phyloP scores from a whole-genome alignment of 2,113 vertebrate species.

The Cephalopholis sonnerati region DNA sequence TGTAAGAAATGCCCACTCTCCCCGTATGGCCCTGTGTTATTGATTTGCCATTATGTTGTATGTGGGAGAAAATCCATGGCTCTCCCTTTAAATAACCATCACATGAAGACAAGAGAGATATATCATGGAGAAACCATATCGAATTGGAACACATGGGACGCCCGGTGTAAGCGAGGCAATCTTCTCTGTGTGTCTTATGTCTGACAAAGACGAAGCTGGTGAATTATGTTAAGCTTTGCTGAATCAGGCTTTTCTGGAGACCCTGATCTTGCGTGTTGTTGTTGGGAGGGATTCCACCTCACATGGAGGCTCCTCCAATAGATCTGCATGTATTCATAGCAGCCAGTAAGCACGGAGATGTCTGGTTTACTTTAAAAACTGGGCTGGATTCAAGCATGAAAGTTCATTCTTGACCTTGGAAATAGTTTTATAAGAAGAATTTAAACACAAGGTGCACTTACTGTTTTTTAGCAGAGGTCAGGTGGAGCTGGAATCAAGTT shows the following conservation, averaged over 20 bases:
- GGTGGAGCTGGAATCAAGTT: not conserved
- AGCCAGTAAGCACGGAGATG: not conserved
- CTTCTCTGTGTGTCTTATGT: constrained; percentile 53
- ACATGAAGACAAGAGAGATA: constrained; percentile 80
- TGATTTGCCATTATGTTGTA: constrained; percentile 87
- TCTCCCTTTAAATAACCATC: constrained; percentile 87
- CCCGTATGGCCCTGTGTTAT: constrained; percentile 67
- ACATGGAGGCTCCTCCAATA: not conserved
- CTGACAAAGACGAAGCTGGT: constrained; percentile 62
- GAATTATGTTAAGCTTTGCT: constrained; percentile 75
- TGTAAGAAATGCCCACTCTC: constrained; percentile 62
- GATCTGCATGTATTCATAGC: constrained; percentile 13
- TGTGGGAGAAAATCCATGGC: constrained; percentile 85
- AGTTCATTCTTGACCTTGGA: constrained; percentile 11
- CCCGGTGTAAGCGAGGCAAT: constrained; percentile 56
- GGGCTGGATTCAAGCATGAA: not conserved
- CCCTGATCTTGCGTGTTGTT: constrained; percentile 12
- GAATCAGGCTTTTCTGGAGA: constrained; percentile 65
- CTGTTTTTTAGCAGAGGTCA: not conserved
- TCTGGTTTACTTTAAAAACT: not conserved
- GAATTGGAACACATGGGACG: constrained; percentile 75
- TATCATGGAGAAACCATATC: constrained; percentile 75
- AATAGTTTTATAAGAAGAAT: not conserved
- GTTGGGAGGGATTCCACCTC: constrained; percentile 41
- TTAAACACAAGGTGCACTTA: not conserved